Conservation (phyloP, 2,113 vertebrate species). For the Ardeotis arabs region DNA sequence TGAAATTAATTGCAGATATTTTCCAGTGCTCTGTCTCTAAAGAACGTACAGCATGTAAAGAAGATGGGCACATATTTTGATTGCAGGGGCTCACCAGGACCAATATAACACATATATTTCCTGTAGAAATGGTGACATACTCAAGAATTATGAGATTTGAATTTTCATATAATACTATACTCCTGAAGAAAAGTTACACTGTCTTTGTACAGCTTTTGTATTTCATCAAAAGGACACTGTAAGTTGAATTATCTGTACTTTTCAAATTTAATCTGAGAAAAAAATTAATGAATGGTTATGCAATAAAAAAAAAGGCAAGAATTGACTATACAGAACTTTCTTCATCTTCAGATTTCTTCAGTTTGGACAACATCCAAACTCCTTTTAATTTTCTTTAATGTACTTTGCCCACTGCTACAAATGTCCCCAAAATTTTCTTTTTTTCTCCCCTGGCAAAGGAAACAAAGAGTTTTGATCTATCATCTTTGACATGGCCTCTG, state of each 20-base stretch:
- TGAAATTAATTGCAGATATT: not conserved
- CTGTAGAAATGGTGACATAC: not conserved
- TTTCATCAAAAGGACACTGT: not conserved
- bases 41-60: not conserved
- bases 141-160: not conserved
- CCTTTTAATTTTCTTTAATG: not conserved
- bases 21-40: not conserved
- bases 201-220: not conserved
- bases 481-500: not conserved
- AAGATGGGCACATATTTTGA: not conserved
- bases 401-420: not conserved
- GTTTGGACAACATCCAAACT: not conserved
- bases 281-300: not conserved
- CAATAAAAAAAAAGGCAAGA: not conserved
- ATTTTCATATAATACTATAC: not conserved
- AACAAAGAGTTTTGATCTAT: not conserved
- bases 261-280: not conserved
- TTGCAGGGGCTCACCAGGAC: not conserved
- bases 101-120: not conserved
- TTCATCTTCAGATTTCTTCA: not conserved
- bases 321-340: not conserved
- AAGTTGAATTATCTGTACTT: not conserved
- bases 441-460: not conserved
- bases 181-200: not conserved
- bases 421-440: not conserved